phyloP scores from a whole-genome alignment of 1,140 invertebrate genomes.

The Hermetia illucens region DNA sequence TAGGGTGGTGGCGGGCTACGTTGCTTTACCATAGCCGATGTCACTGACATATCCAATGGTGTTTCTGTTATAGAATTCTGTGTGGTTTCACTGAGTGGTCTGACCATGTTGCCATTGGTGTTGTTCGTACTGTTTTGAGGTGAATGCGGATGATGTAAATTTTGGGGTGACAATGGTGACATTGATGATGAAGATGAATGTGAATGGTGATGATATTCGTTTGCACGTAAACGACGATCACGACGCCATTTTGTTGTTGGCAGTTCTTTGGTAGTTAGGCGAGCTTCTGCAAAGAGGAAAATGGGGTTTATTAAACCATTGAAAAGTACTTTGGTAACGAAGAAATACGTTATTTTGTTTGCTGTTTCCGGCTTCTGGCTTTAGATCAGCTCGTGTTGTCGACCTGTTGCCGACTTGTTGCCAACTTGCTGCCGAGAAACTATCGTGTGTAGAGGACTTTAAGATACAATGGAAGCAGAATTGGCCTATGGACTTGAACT shows the following conservation, averaged over 20 bases:
- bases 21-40: conserved; percentile 20
- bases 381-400: too few relatives aligned
- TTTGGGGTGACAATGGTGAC: conserved; percentile 20
- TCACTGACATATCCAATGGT: conserved; percentile 33
- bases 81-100: conserved; percentile 9
- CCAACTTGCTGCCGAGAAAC: too few relatives aligned
- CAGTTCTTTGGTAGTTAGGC: conserved; percentile 38
- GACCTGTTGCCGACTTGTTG: too few relatives aligned
- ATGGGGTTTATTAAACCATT: too few relatives aligned
- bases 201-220: conserved; percentile 25
- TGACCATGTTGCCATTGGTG: conserved; percentile 1
- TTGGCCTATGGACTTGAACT: too few relatives aligned
- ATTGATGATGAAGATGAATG: conserved; percentile 7
- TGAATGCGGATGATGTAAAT: neutral
- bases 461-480: too few relatives aligned
- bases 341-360: too few relatives aligned
- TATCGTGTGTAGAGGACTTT: too few relatives aligned
- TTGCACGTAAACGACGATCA: conserved; percentile 36
- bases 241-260: conserved; percentile 48
- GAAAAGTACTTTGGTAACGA: too few relatives aligned
- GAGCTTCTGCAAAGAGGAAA: conserved; percentile 21
- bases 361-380: too few relatives aligned
- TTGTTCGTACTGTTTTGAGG: too few relatives aligned
- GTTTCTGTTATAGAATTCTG: conserved; percentile 7
- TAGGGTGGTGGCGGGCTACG: conserved; percentile 27